Conservation (phyloP, 2,113 vertebrate species). For the Spea bombifrons region DNA sequence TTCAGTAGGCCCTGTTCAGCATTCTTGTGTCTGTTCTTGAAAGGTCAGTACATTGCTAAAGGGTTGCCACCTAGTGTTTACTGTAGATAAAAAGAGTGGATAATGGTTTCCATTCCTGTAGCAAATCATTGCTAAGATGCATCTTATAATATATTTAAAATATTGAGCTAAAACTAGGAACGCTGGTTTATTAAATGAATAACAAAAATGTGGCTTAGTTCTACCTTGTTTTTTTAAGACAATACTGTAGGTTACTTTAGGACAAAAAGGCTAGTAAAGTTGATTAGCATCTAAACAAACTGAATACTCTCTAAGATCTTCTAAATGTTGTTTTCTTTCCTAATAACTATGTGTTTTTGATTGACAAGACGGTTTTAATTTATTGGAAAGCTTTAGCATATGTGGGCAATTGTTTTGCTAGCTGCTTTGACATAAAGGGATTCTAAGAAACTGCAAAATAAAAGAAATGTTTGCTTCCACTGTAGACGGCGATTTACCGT, state of each 20-base stretch:
- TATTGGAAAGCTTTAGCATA: not conserved
- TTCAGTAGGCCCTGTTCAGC: no score
- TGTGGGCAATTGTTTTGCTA: not conserved
- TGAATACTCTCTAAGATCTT: not conserved
- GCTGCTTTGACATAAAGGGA: conserved; percentile 13
- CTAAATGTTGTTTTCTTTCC: not conserved
- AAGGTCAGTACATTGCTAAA: conserved; percentile 27
- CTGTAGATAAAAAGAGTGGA: not conserved
- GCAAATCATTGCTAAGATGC: not conserved
- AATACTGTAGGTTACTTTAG: not conserved
- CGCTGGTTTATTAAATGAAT: not conserved
- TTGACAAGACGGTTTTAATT: not conserved
- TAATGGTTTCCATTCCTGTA: not conserved
- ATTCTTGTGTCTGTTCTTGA: no score
- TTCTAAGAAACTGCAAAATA: conserved; percentile 10
- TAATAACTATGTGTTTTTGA: not conserved
- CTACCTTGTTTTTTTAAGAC: not conserved
- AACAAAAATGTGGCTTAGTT: not conserved
- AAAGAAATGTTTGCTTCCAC: conserved; percentile 27
- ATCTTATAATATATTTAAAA: not conserved
- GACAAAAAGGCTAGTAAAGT: not conserved
- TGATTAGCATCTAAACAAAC: not conserved
- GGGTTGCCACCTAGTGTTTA: conserved; percentile 44
- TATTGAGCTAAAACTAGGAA: not conserved
- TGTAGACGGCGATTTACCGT: conserved; percentile 32